Conservation (phyloP, 2,797 vertebrate genomes). For the Coregonus suidteri region DNA sequence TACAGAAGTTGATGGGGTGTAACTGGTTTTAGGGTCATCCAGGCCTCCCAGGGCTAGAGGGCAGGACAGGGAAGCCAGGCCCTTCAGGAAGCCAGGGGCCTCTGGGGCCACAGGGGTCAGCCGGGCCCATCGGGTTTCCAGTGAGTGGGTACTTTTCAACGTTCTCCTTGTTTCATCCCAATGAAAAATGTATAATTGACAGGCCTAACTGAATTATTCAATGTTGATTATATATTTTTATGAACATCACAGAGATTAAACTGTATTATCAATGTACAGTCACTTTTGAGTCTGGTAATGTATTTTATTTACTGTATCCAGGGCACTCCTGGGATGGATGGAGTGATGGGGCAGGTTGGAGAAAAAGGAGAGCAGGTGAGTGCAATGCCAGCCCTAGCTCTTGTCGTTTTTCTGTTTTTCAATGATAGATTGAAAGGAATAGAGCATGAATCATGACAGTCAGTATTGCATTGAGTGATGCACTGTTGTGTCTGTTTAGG, state of each 20-base stretch:
- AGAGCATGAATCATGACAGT: not conserved
- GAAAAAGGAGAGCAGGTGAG: conserved; percentile 78
- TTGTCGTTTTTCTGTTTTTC: not conserved
- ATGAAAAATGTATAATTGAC: not conserved
- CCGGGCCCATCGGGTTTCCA: conserved; percentile 71
- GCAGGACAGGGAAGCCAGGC: conserved; percentile 69
- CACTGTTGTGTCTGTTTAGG: conserved; percentile 57
- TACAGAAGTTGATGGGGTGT: not conserved
- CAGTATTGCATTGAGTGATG: not conserved
- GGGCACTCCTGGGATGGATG: conserved; percentile 63
- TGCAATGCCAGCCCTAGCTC: not conserved
- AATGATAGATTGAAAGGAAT: not conserved
- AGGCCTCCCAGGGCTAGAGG: conserved; percentile 66
- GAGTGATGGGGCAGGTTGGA: conserved; percentile 67
- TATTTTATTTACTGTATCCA: conserved; percentile 23
- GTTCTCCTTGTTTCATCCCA: conserved; percentile 17
- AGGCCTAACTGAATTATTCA: too few relatives aligned
- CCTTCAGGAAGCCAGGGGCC: conserved; percentile 64
- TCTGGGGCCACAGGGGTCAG: conserved; percentile 62
- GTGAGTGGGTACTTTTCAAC: conserved; percentile 71
- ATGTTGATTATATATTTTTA: not conserved
- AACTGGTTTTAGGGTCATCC: conserved; percentile 67
- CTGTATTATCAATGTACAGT: not conserved
- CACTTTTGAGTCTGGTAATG: not conserved
- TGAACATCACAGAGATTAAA: not conserved